A percentile compares a stretch with the other conserved stretches of the same genome.
These are phyloP conservation scores for Cochlearius cochlearius DNA, from an alignment of 2,113 vertebrate species.

Conservation along the genomic window DNA sequence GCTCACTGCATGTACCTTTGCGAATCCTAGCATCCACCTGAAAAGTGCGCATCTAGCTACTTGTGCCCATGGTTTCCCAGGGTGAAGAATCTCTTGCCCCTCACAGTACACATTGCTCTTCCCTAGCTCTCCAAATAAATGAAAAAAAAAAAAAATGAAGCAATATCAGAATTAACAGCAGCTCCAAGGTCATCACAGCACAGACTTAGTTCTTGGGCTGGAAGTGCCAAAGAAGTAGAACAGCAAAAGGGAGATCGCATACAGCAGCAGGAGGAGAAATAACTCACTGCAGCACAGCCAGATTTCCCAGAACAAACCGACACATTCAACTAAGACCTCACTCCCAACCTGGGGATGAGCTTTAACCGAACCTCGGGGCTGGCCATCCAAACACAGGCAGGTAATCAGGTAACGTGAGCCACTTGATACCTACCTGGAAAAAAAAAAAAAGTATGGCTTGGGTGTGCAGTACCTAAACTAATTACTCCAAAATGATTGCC, in stretches of 20 bases:
- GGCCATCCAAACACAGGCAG: constrained; percentile 43
- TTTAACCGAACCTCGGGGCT: constrained; percentile 26
- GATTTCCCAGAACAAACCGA: constrained; percentile 41
- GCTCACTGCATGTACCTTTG: neutral
- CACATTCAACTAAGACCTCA: constrained; percentile 6
- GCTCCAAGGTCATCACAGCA: constrained; percentile 2
- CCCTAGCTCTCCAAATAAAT: neutral
- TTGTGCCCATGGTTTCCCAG: neutral
- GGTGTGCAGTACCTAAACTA: constrained; percentile 69
- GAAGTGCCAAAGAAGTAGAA: neutral
- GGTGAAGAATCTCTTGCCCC: neutral
- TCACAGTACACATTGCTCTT: neutral
- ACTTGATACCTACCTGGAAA: constrained; percentile 38
- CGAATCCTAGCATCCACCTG: neutral
- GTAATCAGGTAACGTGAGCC: constrained; percentile 63
- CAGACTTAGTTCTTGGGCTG: neutral
- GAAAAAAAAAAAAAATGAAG: neutral
- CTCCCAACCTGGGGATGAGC: neutral
- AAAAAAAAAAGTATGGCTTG: constrained; percentile 49
- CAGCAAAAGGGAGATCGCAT: neutral
- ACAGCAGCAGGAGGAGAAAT: neutral
- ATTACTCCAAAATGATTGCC: constrained; percentile 74
- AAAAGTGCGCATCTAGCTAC: neutral
- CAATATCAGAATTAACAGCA: neutral
- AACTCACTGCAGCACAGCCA: constrained; percentile 16